Evolutionary conservation across 2,888 invertebrate genomes (phyloP).

Genomic region (Thymelicus lineola): DNA sequence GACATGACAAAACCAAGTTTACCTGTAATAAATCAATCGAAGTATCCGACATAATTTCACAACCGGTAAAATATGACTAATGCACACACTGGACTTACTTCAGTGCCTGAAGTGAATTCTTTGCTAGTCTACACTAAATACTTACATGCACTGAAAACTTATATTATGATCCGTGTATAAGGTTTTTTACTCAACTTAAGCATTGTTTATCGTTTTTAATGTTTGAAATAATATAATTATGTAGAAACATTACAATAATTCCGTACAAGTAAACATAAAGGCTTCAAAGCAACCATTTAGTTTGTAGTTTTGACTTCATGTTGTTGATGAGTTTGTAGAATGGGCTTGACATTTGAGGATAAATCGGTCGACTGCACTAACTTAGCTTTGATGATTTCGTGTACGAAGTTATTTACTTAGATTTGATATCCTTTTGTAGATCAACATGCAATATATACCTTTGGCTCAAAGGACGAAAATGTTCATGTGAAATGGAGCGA

Average conservation of each 20-base stretch:
- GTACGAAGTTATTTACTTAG: background rate
- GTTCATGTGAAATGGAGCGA: no score
- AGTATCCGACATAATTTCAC: no score
- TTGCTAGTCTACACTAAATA: no score
- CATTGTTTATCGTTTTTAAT: background rate
- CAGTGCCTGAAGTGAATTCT: background rate
- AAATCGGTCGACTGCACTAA: conserved; percentile 43
- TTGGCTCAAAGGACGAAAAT: no score
- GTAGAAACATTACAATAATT: background rate
- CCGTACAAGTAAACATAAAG: background rate
- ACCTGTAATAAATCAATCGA: no score
- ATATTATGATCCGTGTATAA: no score
- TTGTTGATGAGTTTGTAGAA: conserved; percentile 44
- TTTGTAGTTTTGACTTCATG: background rate
- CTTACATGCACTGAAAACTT: no score
- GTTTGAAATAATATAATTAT: background rate
- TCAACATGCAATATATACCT: conserved; percentile 38
- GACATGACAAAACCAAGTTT: no score
- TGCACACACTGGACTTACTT: no score
- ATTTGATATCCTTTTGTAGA: conserved; percentile 39
- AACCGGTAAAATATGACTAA: no score
- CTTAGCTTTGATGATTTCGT: conserved; percentile 32
- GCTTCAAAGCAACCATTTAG: background rate
- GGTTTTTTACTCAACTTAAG: background rate
- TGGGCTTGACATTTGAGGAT: conserved; percentile 53